A percentile compares a stretch with the other conserved stretches of the same genome.
Conservation (phyloP, 2,888 invertebrate genomes). For the Hartigia nigra region DNA sequence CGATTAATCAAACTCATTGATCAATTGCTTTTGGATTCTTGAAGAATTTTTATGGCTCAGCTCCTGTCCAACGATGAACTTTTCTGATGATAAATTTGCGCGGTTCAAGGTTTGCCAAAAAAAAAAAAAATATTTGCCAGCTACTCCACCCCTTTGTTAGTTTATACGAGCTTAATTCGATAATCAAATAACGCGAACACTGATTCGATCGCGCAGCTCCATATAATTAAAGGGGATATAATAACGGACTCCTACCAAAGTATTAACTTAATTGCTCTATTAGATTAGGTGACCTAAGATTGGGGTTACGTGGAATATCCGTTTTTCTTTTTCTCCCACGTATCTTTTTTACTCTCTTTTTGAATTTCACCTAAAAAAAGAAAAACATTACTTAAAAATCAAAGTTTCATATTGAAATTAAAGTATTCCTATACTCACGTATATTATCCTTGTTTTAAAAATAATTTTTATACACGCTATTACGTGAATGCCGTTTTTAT, state of each 20-base stretch:
- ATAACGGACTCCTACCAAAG: conserved; percentile 54
- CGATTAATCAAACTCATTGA: background rate
- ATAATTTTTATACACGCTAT: background rate
- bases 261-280: conserved; percentile 62
- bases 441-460: background rate
- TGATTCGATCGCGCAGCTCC: conserved; percentile 49
- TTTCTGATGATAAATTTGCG: conserved; percentile 22
- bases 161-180: conserved; percentile 49
- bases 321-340: background rate
- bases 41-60: background rate
- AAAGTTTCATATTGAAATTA: background rate
- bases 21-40: too few relatives aligned
- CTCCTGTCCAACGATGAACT: background rate
- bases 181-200: conserved; percentile 57
- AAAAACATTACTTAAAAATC: background rate
- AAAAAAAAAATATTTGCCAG: conserved; percentile 33
- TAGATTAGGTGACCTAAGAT: conserved; percentile 50
- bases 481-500: background rate
- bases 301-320: conserved; percentile 21
- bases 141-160: conserved; percentile 51
- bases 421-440: background rate
- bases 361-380: background rate
- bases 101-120: conserved; percentile 26
- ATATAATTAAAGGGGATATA: conserved; percentile 63
- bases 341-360: background rate